phyloP scores from a whole-genome alignment of 2,113 vertebrate genomes.

The Sebastes fasciatus region DNA sequence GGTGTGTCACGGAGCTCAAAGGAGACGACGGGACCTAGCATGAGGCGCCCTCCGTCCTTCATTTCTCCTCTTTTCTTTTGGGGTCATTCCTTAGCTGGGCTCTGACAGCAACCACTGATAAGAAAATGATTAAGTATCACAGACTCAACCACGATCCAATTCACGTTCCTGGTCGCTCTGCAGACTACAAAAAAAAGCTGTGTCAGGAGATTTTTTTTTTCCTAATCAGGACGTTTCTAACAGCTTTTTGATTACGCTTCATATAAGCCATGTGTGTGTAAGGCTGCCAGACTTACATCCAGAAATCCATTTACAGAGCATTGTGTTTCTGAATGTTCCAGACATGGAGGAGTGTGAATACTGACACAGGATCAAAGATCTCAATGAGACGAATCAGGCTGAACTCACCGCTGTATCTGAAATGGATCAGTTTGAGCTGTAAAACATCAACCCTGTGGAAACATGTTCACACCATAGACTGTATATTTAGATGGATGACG shows the following conservation, averaged over 20 bases:
- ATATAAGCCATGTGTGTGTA: conserved; percentile 26
- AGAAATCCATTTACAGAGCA: conserved; percentile 53
- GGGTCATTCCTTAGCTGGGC: conserved; percentile 69
- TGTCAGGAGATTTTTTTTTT: conserved; percentile 35
- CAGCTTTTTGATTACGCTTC: conserved; percentile 53
- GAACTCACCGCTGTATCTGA: conserved; percentile 18
- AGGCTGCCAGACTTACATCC: conserved; percentile 26
- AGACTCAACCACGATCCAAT: conserved; percentile 59
- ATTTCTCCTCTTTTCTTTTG: conserved; percentile 69
- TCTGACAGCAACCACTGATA: conserved; percentile 72
- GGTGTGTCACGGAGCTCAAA: conserved; percentile 59
- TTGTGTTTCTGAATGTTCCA: conserved; percentile 41
- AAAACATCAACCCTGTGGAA: conserved; percentile 11
- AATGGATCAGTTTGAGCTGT: conserved; percentile 24
- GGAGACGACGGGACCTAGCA: conserved; percentile 41
- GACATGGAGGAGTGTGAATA: neutral
- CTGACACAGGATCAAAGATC: conserved; percentile 24
- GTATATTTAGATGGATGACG: no score
- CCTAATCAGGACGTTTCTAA: conserved; percentile 35
- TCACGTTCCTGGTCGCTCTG: conserved; percentile 42
- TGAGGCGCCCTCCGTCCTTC: conserved; percentile 55
- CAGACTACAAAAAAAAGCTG: conserved; percentile 51
- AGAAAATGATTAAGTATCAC: conserved; percentile 77
- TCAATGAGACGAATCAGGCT: conserved; percentile 12
- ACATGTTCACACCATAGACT: neutral